Base-by-base conservation (phyloP, 2,797 vertebrate species). In the Taenioides sp. region DNA sequence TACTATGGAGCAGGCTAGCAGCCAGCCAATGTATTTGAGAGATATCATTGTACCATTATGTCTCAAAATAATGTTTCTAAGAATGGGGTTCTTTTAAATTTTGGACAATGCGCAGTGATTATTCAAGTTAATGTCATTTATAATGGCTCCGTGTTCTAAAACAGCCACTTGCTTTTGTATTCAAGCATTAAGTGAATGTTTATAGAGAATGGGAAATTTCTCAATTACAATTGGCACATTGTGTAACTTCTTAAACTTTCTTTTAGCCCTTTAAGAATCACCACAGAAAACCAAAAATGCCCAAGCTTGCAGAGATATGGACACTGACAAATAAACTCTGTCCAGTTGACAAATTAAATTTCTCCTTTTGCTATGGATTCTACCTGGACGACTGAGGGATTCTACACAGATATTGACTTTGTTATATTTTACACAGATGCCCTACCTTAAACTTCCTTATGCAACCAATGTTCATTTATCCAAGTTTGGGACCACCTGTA, bases 11-110 rank as follows among this genome's bases (percentile, higher is more conserved):
- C 3, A 37, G 55, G 70, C 66, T 20, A 37, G 34, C 34, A 7
- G 20, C 66, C 55, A 31, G 2, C 0, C 43, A 52, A 25, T 49
- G 69, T 71, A 71, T 73, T 76, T 73, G 28, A 65, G 65, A 84
- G 74, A 79, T 58, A 71, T 69, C 61, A 61, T 84, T 77, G 47
- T 60, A 31, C 17, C 27, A 66, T n/a, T 52, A 66, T 49, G 23
- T 50, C 2, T 49, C 17, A 27, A 18, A 50, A 65, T 47, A 47
- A 47, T 47, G 23, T 50, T 2, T 49, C 25, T 50, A 18, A 50
- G 50, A 65, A 65, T 47, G 63, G 12, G 2, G 12, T 43, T 64
- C n/a, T 25, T 43, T 43, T 23, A 47, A 1, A 23, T 65, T 65
- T 50, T 27, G 43, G 23, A 65, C 43, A 50, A 28, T 65, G 63